Conservation (phyloP, 2,113 vertebrate species). For the Epinephelus fuscoguttatus region DNA sequence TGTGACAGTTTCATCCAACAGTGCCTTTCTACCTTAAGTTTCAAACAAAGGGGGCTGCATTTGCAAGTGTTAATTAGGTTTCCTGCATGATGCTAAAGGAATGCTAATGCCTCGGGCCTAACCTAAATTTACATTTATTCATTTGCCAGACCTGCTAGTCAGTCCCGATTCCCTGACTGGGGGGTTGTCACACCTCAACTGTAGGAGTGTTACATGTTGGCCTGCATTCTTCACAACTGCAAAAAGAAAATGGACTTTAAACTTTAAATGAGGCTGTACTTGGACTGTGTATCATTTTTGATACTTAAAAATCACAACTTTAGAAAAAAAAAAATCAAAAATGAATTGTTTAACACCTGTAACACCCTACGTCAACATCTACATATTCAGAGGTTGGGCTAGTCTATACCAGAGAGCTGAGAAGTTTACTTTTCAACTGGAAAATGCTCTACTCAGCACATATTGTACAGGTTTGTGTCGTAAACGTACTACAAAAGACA, state of each 20-base stretch:
- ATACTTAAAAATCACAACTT: neutral
- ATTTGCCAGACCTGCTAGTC: neutral
- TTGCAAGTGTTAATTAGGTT: constrained; percentile 13
- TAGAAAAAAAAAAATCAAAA: neutral
- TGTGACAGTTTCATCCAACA: neutral
- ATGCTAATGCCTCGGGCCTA: neutral
- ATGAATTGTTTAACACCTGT: neutral
- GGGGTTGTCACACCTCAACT: neutral
- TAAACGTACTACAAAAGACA: too few relatives aligned
- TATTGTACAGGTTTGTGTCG: too few relatives aligned
- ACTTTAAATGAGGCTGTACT: neutral
- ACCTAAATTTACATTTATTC: constrained; percentile 19
- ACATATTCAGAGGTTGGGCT: neutral
- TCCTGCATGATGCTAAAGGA: constrained; percentile 8
- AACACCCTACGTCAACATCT: neutral
- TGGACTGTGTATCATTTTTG: neutral
- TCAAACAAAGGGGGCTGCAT: neutral
- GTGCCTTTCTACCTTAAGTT: neutral
- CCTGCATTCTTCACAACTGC: neutral
- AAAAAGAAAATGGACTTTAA: neutral
- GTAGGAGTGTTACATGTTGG: neutral
- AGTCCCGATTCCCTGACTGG: neutral
- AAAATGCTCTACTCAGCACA: too few relatives aligned
- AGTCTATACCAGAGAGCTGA: neutral
- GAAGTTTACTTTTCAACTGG: neutral